These are phyloP conservation scores for Amazonetta brasiliensis DNA, from an alignment of 2,797 vertebrate genomes.

Conservation along the genomic window DNA sequence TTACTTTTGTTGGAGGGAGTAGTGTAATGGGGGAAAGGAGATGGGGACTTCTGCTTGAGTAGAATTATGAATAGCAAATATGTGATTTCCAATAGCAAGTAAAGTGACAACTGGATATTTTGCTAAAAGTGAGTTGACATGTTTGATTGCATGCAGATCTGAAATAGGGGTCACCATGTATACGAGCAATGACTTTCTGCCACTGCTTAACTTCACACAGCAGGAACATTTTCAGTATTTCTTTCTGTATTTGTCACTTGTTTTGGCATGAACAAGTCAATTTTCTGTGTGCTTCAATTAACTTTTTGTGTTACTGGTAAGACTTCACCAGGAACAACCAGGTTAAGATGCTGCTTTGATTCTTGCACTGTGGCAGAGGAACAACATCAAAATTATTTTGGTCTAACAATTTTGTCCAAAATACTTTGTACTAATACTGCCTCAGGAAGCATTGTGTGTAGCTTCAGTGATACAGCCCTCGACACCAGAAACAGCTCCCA, in stretches of 20 bases:
- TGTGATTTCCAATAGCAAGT: neutral
- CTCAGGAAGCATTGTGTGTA: neutral
- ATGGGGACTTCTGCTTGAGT: neutral
- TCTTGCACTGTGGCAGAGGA: neutral
- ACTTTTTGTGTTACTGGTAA: neutral
- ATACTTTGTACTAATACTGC: neutral
- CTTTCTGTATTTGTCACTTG: neutral
- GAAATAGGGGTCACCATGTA: rapidly evolving
- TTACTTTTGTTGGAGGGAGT: too few species aligned
- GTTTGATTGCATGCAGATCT: neutral
- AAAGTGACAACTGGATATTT: neutral
- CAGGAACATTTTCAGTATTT: neutral
- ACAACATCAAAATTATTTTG: neutral
- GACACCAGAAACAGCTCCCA: slow-evolving; percentile 5
- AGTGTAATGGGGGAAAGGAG: neutral
- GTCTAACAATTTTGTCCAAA: neutral
- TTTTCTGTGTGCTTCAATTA: neutral
- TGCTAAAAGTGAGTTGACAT: rapidly evolving
- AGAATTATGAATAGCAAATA: neutral
- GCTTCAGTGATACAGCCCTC: neutral
- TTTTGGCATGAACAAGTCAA: neutral
- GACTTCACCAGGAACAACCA: neutral
- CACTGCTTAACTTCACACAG: neutral
- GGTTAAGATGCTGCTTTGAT: neutral
- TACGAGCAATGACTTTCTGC: neutral